Base-by-base conservation (phyloP, 2,797 vertebrate species). In the Gymnopithys bicolor region DNA sequence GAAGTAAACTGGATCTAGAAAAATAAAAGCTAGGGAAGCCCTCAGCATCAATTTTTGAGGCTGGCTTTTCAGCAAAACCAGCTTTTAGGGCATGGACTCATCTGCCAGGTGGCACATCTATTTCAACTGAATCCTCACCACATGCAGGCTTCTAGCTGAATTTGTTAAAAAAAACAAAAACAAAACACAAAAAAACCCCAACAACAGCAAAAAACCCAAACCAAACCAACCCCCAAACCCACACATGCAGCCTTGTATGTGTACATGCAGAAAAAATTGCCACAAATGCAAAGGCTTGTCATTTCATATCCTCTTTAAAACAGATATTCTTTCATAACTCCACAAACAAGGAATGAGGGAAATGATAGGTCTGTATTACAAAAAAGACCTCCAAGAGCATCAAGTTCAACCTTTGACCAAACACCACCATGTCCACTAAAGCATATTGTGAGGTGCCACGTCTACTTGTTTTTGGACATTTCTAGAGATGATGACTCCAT, bases 271-370 rank as follows among this genome's bases (percentile, higher is more conserved):
- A 25, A 73, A 51, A 90, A 93, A 52, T 21, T 10, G 35, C 66
- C 73, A 52, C 58, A 81, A 52, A 80, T 68, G 58, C 33, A 60
- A 52, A 88, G 41, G 8, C 43, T 83, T 90, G 14, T 83, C 16
- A 89, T 91, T 70, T 87, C 9, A 5, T 16, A 30, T 35, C 35
- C 55, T 82, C 33, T 68, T 69, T 83, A 74, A 93, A 89, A 77
- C 9, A 92, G n/a, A 58, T 19, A 7, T 25, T 55, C 35, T 83
- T 87, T 69, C 15, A 32, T 56, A 60, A 68, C 16, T 8, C 28
- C 25, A 14, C 22, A 68, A 84, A 30, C 33, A 87, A 84, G 30
- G 59, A 52, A 59, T 19, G 12, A n/a, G 52, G 49, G 84, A 85
- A 73, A 91, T 39, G 6, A 43, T 33, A 75, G 64, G 41, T 23